Conservation (phyloP, 1,140 invertebrate genomes). For the Diachasmimorpha longicaudata region DNA sequence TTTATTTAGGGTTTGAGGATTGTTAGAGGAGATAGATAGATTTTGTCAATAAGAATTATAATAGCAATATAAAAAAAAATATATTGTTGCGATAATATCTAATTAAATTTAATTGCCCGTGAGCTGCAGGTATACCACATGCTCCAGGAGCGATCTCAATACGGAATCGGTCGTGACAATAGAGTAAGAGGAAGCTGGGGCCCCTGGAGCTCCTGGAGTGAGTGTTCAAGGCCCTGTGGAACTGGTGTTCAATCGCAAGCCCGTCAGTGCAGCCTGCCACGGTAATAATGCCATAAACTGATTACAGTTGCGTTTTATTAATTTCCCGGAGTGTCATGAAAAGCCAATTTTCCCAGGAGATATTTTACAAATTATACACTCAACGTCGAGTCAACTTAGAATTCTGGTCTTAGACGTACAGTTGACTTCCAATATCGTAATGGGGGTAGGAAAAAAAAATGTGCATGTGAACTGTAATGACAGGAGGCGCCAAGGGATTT, state of each 20-base stretch:
- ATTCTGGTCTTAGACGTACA: not conserved
- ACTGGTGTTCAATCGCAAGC: conserved; percentile 58
- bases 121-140: conserved; percentile 55
- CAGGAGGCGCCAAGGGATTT: conserved; percentile 27
- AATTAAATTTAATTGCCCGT: no score
- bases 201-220: conserved; percentile 57
- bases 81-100: no score
- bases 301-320: not conserved
- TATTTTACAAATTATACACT: not conserved
- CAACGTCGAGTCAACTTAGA: not conserved
- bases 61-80: no score
- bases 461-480: conserved; percentile 27
- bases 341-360: not conserved
- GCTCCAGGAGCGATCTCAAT: conserved; percentile 52
- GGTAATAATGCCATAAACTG: conserved; percentile 37
- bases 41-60: no score
- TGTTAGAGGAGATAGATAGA: no score
- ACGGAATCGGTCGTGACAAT: conserved; percentile 49
- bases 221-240: conserved; percentile 58
- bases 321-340: not conserved
- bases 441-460: conserved; percentile 13
- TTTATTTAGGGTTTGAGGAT: no score
- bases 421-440: not conserved
- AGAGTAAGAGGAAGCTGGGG: conserved; percentile 55
- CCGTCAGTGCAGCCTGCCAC: conserved; percentile 50